Percentiles rank a stretch among this genome's conserved stretches.
These are phyloP conservation scores for Phytoseiulus persimilis DNA, from an alignment of 2,888 invertebrate genomes.

Conservation along the genomic window DNA sequence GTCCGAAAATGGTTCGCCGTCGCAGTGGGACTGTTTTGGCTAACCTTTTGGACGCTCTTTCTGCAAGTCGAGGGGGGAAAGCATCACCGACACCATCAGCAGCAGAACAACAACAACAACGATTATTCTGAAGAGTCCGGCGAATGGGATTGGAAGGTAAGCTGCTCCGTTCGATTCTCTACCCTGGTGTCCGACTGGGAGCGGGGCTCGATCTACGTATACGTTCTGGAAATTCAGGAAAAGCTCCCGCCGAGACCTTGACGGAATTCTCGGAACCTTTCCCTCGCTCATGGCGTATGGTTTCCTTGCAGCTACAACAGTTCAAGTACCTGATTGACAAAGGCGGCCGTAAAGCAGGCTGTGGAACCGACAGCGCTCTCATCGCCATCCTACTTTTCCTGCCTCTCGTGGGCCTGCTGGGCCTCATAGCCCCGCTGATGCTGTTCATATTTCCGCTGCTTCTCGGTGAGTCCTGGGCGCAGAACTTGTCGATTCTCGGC, in stretches of 20 bases:
- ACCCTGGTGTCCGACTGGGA: background rate
- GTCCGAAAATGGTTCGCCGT: conserved; percentile 16
- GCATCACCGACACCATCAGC: background rate
- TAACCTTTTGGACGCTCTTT: background rate
- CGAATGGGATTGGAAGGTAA: conserved; percentile 33
- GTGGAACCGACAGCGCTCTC: conserved; percentile 5
- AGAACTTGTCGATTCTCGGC: too few species aligned
- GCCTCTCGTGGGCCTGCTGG: conserved; percentile 6
- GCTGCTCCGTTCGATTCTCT: background rate
- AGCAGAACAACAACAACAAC: background rate
- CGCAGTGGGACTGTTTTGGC: conserved; percentile 8
- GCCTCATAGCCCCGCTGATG: conserved; percentile 25
- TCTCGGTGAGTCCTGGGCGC: background rate
- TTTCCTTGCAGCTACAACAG: background rate
- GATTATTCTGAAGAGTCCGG: conserved; percentile 19
- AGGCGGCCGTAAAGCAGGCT: background rate
- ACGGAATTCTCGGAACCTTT: too few species aligned
- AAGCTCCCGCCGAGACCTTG: too few species aligned
- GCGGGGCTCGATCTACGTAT: too few species aligned
- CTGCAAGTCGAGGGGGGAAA: background rate
- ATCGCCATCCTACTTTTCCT: conserved; percentile 20
- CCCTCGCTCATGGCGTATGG: too few species aligned
- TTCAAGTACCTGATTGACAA: conserved; percentile 31
- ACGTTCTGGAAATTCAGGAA: too few species aligned
- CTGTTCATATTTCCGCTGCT: conserved; percentile 32